phyloP scores from a whole-genome alignment of 2,888 invertebrate genomes.

The Cephus pygmeus region DNA sequence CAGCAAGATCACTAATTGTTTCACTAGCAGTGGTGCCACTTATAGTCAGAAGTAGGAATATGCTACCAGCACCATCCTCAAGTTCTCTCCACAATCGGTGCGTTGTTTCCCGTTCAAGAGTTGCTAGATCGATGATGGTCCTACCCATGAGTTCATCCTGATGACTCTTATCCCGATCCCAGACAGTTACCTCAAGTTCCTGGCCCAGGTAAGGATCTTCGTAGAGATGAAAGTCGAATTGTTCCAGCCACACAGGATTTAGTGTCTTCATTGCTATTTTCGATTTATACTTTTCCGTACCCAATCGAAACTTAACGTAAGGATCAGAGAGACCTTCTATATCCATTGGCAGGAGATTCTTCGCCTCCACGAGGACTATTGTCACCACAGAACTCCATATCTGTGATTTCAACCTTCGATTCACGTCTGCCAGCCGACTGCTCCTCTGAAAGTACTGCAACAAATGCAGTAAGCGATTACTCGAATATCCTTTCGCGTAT shows the following conservation, averaged over 20 bases:
- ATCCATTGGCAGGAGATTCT: slow-evolving; percentile 88
- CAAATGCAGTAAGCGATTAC: slow-evolving; percentile 22
- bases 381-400: slow-evolving; percentile 98
- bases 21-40: slow-evolving; percentile 95
- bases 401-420: slow-evolving; percentile 88
- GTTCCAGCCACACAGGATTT: slow-evolving; percentile 94
- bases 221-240: slow-evolving; percentile 96
- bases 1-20: slow-evolving; percentile 90
- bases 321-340: slow-evolving; percentile 91
- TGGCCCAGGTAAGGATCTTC: slow-evolving; percentile 87
- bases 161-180: slow-evolving; percentile 87
- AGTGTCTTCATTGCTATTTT: slow-evolving; percentile 87
- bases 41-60: slow-evolving; percentile 91
- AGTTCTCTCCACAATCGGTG: slow-evolving; percentile 90
- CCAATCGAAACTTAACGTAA: slow-evolving; percentile 96
- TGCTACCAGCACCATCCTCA: slow-evolving; percentile 88
- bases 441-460: slow-evolving; percentile 84
- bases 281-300: slow-evolving; percentile 97
- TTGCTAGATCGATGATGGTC: slow-evolving; percentile 84
- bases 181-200: slow-evolving; percentile 89
- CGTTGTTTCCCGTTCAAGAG: slow-evolving; percentile 88
- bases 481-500: background rate
- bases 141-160: slow-evolving; percentile 90
- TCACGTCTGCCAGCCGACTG: slow-evolving; percentile 82
- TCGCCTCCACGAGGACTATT: slow-evolving; percentile 95